Evolutionary conservation across 2,888 invertebrate species (phyloP), one percentile per base, ranked within the genome.

Genomic region (Drosophila ochracea): DNA sequence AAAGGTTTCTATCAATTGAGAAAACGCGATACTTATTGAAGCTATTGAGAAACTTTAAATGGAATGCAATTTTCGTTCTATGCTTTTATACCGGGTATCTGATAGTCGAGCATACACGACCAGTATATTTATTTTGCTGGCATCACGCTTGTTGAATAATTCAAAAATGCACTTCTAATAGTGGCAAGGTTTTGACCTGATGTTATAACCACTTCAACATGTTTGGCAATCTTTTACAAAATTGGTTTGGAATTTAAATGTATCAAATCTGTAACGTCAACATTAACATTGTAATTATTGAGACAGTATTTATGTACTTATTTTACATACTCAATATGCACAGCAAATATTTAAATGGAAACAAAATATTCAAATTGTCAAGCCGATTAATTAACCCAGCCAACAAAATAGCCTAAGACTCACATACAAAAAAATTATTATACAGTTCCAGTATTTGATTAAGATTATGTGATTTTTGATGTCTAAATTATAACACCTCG

Each of bases 131-230:
- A 6, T 21, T 30, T 58, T 50, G 30, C 37, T 41, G 37, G 10
- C 21, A 49, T 28, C 49, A 31, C 43, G 53, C 35, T 50, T 61
- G 61, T 52, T 70, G 65, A 58, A 75, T 76, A 72, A 66, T 63
- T 63, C 30, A n/a, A n/a, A 47, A 62, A 37, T 54, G 54, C 30
- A 54, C 54, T 39, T 58, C 10, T 41, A 65, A 57, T 37, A 47
- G n/a, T 28, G 52, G 39, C 39, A 60, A 52, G 43, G 39, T 52
- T 49, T 21, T 69, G 49, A 47, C 49, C 49, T 30, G 60, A 37
- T 35, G 31, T 35, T 43, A 49, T 39, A 70, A 39, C 58, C 31
- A 53, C n/a, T n/a, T 59, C 33, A 30, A 50, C 41, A 43, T 11
- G 50, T 37, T 39, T 55, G 33, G 3, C 19, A 39, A 50, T 55